These are phyloP conservation scores for Suncus etruscus DNA, from an alignment of 2,113 vertebrate species.

Conservation along the genomic window DNA sequence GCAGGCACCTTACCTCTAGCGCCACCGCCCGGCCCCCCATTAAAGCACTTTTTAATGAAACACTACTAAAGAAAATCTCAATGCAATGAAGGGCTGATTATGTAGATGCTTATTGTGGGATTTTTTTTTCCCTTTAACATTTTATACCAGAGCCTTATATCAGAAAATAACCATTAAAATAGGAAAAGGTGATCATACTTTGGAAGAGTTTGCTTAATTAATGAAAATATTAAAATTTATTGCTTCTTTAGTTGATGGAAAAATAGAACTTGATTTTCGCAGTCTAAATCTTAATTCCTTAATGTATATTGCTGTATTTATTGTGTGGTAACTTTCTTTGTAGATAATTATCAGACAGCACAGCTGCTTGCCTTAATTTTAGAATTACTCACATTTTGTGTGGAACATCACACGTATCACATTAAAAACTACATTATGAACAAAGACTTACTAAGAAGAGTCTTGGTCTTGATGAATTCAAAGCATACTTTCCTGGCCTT, in stretches of 20 bases:
- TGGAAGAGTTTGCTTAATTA: slow-evolving; percentile 44
- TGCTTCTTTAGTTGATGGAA: slow-evolving; percentile 39
- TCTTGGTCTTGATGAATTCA: slow-evolving; percentile 98
- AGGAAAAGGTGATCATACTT: slow-evolving; percentile 36
- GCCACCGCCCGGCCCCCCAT: too few relatives aligned
- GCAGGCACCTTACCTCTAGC: too few relatives aligned
- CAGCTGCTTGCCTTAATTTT: slow-evolving; percentile 97
- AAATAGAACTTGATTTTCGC: slow-evolving; percentile 35
- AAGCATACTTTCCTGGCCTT: slow-evolving; percentile 98
- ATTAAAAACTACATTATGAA: slow-evolving; percentile 99
- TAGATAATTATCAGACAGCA: slow-evolving; percentile 99
- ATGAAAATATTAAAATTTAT: slow-evolving; percentile 40
- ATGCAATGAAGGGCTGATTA: neutral
- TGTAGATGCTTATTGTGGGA: neutral
- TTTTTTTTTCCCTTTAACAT: slow-evolving; percentile 50
- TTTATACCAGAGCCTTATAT: slow-evolving; percentile 47
- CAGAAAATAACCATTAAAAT: neutral
- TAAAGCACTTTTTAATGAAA: neutral
- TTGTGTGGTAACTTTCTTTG: slow-evolving; percentile 66
- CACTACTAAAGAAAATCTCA: slow-evolving; percentile 26
- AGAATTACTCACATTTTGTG: slow-evolving; percentile 97
- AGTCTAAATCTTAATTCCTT: slow-evolving; percentile 32
- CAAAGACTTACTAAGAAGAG: slow-evolving; percentile 97
- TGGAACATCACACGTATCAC: slow-evolving; percentile 98
- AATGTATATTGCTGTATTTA: neutral